These are phyloP conservation scores for Pentalonia nigronervosa DNA, from an alignment of 1,140 invertebrate species.

Conservation along the genomic window DNA sequence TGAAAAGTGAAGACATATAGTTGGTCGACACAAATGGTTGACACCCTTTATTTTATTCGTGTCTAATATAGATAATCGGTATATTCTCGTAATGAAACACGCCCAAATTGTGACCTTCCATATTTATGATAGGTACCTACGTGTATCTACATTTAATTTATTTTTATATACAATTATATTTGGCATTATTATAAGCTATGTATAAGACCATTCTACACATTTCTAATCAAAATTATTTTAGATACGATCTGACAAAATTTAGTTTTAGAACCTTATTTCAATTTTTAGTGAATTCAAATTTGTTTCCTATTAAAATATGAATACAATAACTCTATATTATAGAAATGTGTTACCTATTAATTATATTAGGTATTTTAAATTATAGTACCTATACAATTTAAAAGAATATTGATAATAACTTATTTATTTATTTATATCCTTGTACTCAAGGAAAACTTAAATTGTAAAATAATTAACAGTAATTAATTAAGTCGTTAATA, in stretches of 20 bases:
- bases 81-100: slow-evolving; percentile 39
- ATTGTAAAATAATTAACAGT: not conserved
- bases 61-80: slow-evolving; percentile 4
- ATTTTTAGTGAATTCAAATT: not conserved
- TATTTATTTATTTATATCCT: too few species aligned
- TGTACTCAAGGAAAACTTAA: not conserved
- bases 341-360: not conserved
- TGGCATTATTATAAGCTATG: not conserved
- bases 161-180: not conserved
- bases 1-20: not conserved
- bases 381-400: not conserved
- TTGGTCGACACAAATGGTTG: too few species aligned
- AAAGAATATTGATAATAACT: not conserved
- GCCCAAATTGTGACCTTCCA: slow-evolving; percentile 40
- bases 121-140: not conserved
- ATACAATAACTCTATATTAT: not conserved
- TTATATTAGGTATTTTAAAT: not conserved
- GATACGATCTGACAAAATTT: not conserved
- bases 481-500: not conserved
- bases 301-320: not conserved
- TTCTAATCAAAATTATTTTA: not conserved
- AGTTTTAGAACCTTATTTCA: not conserved
- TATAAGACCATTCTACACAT: not conserved
- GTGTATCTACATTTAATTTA: not conserved
- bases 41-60: slow-evolving; percentile 23